A percentile compares a stretch with the other conserved stretches of the same genome.
Conservation (phyloP, 2,113 vertebrate genomes). For the rat (Rattus norvegicus) region GRCr8 NC_086039.1:40462001-40462500, state of each 20-base stretch:
- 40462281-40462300: slow-evolving; percentile 1
- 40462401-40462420: too few relatives aligned
- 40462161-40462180: neutral
- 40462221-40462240: slow-evolving; percentile 24
- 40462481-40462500: too few relatives aligned
- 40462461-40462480: too few relatives aligned
- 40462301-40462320: neutral
- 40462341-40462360: too few relatives aligned
- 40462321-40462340: slow-evolving; percentile 44
- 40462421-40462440: too few relatives aligned
- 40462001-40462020: neutral
- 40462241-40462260: slow-evolving; percentile 31
- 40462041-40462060: neutral
- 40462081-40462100: neutral
- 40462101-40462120: neutral
- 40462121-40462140: neutral
- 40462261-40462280: slow-evolving; percentile 33
- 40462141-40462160: neutral
- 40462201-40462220: neutral
- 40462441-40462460: too few relatives aligned
- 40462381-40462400: too few relatives aligned
- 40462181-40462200: neutral
- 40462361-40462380: too few relatives aligned
- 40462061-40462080: neutral
- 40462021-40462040: neutral